Base-by-base conservation (phyloP, 2,113 vertebrate genomes). In the Toxostoma redivivum region DNA sequence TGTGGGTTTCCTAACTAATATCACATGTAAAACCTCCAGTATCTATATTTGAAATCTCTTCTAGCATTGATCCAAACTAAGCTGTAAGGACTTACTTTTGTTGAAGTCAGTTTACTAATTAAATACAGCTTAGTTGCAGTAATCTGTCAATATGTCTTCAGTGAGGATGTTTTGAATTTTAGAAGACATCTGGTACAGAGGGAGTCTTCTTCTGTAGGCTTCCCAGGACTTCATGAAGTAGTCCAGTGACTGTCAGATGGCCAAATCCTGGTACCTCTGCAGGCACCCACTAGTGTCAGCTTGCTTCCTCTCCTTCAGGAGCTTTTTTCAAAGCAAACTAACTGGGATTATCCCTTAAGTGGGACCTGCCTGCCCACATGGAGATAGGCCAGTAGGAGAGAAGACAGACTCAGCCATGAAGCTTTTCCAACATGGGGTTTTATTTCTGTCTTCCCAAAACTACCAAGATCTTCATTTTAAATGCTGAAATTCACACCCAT, bases 71-170 rank as follows among this genome's bases (percentile, higher is more conserved):
- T 61, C 42, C 42, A 50, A 56, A 10, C 23, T 78, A 78, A 73
- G 69, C 35, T 86, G 30, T 45, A 81, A 86, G 53, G 53, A 53
- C 40, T 76, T 85, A 40, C 2, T 85, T 85, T 60, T 72, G 45
- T 88, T 83, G 5, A 65, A 73, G 60, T 66, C 50, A 11, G 1
- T 66, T 62, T 88, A 53, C 42, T 91, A 86, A 86, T 86, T 78
- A 91, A 88, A 73, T 73, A 57, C 80, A 91, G 48, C 58, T 72
- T 85, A 45, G 35, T 33, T 54, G 44, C 4, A 12, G 38, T 80
- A 73, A 79, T 85, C 82, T 81, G 90, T 81, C 66, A 88, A 19
- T 77, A 86, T 25, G 42, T 78, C 57, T 73, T 19, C 81, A 74
- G 38, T 3, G 4, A 86, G 47, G 35, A 81, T 62, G 81, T 73